Evolutionary conservation across 2,113 vertebrate species (phyloP).

Genomic region (Podocnemis expansa): DNA sequence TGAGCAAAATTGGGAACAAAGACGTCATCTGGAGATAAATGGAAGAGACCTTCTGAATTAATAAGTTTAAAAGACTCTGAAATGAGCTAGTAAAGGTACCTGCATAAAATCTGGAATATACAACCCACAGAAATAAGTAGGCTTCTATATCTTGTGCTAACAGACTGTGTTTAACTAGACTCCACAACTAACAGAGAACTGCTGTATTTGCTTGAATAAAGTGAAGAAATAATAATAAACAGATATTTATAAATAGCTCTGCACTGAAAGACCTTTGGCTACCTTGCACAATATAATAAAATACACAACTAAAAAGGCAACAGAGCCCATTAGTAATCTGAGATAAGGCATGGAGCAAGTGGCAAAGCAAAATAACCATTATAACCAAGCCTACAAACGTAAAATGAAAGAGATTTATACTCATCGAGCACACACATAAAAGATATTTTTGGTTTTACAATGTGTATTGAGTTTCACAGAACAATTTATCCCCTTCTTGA

Average conservation of each 20-base stretch:
- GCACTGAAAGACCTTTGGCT: not conserved
- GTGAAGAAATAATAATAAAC: not conserved
- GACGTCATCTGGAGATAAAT: conserved; percentile 49
- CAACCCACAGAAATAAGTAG: not conserved
- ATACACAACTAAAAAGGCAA: not conserved
- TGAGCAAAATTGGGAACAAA: conserved; percentile 54
- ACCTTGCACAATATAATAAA: not conserved
- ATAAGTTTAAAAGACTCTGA: conserved; percentile 38
- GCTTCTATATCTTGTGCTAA: not conserved
- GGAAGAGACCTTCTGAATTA: conserved; percentile 26
- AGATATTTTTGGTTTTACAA: not conserved
- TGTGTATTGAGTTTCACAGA: rapidly evolving
- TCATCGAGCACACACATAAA: not conserved
- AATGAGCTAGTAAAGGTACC: conserved; percentile 9
- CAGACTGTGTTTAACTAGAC: not conserved
- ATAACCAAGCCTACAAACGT: not conserved
- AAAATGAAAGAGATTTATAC: not conserved
- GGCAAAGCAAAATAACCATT: not conserved
- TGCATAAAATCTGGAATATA: not conserved
- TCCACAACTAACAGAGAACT: not conserved
- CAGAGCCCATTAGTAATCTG: not conserved
- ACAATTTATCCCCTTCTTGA: rapidly evolving
- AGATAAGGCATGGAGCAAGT: not conserved
- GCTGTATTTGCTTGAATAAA: not conserved
- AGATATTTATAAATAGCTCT: not conserved